Percentiles rank a stretch among this genome's conserved stretches.
Evolutionary conservation across 2,797 vertebrate species (phyloP).

Genomic region (Spheniscus humboldti): DNA sequence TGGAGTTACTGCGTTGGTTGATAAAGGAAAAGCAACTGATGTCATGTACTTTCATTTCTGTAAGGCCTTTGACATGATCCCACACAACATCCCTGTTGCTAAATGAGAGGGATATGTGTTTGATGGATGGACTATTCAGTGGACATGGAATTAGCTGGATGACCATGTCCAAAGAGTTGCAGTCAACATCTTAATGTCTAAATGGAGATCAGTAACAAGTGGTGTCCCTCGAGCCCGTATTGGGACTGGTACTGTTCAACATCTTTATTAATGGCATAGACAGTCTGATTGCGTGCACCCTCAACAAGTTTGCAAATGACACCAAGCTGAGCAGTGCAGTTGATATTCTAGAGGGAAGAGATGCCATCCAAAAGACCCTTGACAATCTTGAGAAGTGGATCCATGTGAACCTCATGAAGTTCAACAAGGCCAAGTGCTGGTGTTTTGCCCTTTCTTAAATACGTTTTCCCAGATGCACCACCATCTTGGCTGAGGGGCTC

Average conservation of each 20-base stretch:
- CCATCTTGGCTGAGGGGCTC: neutral
- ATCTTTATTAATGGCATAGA: neutral
- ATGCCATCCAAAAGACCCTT: neutral
- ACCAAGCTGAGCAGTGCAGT: neutral
- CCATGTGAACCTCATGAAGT: neutral
- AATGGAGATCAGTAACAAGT: neutral
- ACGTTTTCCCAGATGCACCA: neutral
- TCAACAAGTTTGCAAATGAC: neutral
- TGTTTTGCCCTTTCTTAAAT: neutral
- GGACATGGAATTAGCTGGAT: neutral
- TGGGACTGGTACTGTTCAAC: neutral
- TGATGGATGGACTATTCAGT: neutral
- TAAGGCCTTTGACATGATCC: neutral
- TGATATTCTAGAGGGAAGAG: neutral
- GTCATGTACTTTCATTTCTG: neutral
- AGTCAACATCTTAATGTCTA: fast-evolving
- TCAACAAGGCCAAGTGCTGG: neutral
- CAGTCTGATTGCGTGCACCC: neutral
- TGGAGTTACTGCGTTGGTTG: neutral
- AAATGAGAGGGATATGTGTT: neutral
- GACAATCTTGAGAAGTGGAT: neutral
- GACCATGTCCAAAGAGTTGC: neutral
- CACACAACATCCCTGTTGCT: neutral
- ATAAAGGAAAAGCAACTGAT: neutral
- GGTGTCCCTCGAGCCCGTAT: fast-evolving